phyloP scores from a whole-genome alignment of 2,888 invertebrate species.

The Melieria crassipennis region DNA sequence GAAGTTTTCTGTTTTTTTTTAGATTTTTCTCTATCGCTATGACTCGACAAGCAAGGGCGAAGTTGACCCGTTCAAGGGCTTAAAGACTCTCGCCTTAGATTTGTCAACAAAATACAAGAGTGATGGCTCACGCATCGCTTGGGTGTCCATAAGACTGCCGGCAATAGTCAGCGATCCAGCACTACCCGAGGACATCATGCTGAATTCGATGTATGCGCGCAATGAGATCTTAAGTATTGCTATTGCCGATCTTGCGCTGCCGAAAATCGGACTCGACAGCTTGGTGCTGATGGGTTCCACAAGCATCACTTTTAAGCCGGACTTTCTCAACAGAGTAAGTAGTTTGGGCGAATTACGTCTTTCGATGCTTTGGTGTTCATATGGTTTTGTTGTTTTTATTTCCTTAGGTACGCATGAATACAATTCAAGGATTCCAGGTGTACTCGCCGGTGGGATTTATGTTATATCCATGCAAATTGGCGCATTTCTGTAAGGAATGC shows the following conservation, averaged over 20 bases:
- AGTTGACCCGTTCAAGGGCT: slow-evolving; percentile 70
- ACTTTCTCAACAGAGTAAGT: slow-evolving; percentile 87
- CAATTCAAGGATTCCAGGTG: slow-evolving; percentile 86
- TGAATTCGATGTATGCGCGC: slow-evolving; percentile 63
- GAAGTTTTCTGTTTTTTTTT: slow-evolving; percentile 32
- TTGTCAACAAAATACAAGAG: slow-evolving; percentile 74
- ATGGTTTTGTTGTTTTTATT: slow-evolving; percentile 30
- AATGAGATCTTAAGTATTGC: slow-evolving; percentile 66
- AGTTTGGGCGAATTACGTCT: slow-evolving; percentile 26
- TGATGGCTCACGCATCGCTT: slow-evolving; percentile 74
- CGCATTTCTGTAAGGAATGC: slow-evolving; percentile 70
- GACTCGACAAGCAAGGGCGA: slow-evolving; percentile 73
- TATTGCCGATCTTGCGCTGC: slow-evolving; percentile 74
- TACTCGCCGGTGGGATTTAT: slow-evolving; percentile 92
- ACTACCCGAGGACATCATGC: slow-evolving; percentile 50
- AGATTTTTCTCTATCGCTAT: slow-evolving; percentile 75
- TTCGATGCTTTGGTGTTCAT: slow-evolving; percentile 2
- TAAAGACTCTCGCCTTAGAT: slow-evolving; percentile 74
- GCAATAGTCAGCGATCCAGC: slow-evolving; percentile 49
- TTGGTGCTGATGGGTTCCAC: slow-evolving; percentile 76
- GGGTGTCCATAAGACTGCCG: slow-evolving; percentile 76
- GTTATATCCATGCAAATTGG: slow-evolving; percentile 77
- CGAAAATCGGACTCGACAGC: slow-evolving; percentile 78
- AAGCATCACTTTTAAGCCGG: slow-evolving; percentile 77
- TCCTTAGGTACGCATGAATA: slow-evolving; percentile 90